phyloP scores from a whole-genome alignment of 2,113 vertebrate genomes.

The Albula goreensis region DNA sequence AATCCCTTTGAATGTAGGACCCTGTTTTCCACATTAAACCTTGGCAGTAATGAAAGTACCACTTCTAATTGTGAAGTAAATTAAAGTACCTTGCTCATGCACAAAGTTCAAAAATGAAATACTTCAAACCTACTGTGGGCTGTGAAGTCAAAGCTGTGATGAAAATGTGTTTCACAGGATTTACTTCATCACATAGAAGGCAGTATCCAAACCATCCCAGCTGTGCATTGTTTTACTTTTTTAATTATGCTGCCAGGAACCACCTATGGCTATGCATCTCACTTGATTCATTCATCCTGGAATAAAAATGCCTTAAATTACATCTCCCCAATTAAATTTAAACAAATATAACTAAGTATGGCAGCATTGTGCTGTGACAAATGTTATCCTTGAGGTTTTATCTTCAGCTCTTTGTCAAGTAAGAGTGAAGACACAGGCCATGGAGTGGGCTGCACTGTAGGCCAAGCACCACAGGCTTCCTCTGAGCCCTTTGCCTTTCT shows the following conservation, averaged over 20 bases:
- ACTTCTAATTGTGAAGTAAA: slow-evolving; percentile 70
- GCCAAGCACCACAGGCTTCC: slow-evolving; percentile 21
- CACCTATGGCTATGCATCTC: slow-evolving; percentile 29
- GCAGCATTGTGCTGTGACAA: slow-evolving; percentile 34
- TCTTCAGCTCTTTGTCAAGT: slow-evolving; percentile 49
- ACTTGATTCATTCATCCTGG: slow-evolving; percentile 21
- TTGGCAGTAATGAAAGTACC: slow-evolving; percentile 65
- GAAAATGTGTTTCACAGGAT: slow-evolving; percentile 52
- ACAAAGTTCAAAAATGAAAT: slow-evolving; percentile 62
- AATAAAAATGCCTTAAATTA: background rate
- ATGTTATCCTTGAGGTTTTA: slow-evolving; percentile 31
- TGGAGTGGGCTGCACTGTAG: background rate
- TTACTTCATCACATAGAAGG: slow-evolving; percentile 26
- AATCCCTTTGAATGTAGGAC: slow-evolving; percentile 50
- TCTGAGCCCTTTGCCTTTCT: background rate
- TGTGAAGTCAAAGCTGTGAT: slow-evolving; percentile 53
- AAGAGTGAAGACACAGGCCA: slow-evolving; percentile 1
- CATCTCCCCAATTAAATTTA: background rate
- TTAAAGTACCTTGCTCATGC: slow-evolving; percentile 69
- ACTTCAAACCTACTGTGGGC: slow-evolving; percentile 59
- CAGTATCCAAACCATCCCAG: slow-evolving; percentile 42
- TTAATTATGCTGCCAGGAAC: slow-evolving; percentile 56
- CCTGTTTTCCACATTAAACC: slow-evolving; percentile 62
- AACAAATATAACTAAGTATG: slow-evolving; percentile 25
- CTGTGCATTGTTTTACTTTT: slow-evolving; percentile 62